Evolutionary conservation across 2,113 vertebrate species (phyloP).

Genomic region (Plotosus lineatus): DNA sequence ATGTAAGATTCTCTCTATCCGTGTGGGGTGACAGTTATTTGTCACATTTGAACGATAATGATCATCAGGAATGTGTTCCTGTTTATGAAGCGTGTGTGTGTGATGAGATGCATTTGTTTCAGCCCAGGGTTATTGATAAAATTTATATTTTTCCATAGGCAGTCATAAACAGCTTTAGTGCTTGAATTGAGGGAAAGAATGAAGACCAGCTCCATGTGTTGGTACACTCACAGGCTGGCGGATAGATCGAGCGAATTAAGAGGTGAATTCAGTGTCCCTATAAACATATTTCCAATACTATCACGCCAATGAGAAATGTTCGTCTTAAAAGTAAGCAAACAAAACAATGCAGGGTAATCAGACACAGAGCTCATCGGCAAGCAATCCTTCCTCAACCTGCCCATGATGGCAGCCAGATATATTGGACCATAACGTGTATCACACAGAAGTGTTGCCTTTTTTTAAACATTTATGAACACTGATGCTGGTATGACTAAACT

Average conservation of each 20-base stretch:
- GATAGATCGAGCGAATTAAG: constrained; percentile 65
- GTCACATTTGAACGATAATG: constrained; percentile 95
- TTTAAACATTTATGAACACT: not conserved
- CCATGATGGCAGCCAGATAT: constrained; percentile 23
- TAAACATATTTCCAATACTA: constrained; percentile 61
- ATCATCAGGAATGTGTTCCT: constrained; percentile 87
- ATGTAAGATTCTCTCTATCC: constrained; percentile 62
- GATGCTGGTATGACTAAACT: not conserved
- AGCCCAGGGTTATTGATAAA: constrained; percentile 73
- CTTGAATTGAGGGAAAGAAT: constrained; percentile 84
- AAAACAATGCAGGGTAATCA: constrained; percentile 30
- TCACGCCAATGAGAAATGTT: constrained; percentile 53
- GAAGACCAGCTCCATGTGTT: not conserved
- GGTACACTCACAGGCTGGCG: constrained; percentile 51
- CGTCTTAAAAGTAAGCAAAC: constrained; percentile 53
- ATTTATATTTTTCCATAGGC: constrained; percentile 76
- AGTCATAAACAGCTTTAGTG: constrained; percentile 79
- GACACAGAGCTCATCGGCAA: constrained; percentile 18
- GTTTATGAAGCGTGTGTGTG: constrained; percentile 82
- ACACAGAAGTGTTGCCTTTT: constrained; percentile 7
- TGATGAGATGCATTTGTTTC: constrained; percentile 86
- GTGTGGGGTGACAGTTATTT: constrained; percentile 91
- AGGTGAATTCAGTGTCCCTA: constrained; percentile 42
- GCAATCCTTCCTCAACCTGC: constrained; percentile 4
- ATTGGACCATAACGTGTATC: constrained; percentile 12